Base-by-base conservation (phyloP, 2,113 vertebrate genomes). In the Pipa parva region DNA sequence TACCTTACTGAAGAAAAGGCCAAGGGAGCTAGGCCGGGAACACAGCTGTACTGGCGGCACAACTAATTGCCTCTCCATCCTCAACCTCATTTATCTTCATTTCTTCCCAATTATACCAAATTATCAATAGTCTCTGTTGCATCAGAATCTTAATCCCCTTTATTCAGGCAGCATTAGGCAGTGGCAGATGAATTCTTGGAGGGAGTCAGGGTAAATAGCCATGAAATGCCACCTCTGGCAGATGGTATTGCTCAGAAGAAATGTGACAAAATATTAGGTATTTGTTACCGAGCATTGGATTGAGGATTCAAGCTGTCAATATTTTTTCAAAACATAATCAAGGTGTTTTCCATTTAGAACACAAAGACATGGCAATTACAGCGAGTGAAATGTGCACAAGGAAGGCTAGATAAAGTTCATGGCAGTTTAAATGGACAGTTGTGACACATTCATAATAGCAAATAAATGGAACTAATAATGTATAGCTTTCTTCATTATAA, bases 41-140 rank as follows among this genome's bases (percentile, higher is more conserved):
- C 92, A 90, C 92, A 93, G 89, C 91, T 92, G 92, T 90, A 91
- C 83, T 80, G 86, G 80, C 82, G 71, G 84, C 85, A 84, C 81
- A 87, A 77, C 90, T 92, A 91, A 93, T 92, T 92, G 86, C 88
- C 82, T 93, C 84, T 87, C 83, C 87, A 87, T 90, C 85, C 86
- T 91, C 87, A 82, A 84, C 86, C 89, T 93, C 91, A 91, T 94
- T 94, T 92, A 93, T 94, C 91, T 94, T 94, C 87, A 92, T 93
- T 94, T 92, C 89, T 92, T 92, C 88, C 88, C 89, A 93, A 92
- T 94, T 93, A 94, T 89, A 90, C 80, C 86, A 91, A 90, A 93
- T 94, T 93, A 94, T 92, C 88, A 91, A 91, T 91, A 92, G 88
- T 92, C 92, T 93, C 90, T 90, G 86, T 91, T 90, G 90, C 86